A percentile compares a stretch with the other conserved stretches of the same genome.
phyloP scores from a whole-genome alignment of 2,113 vertebrate genomes.

The Spheniscus mendiculus region DNA sequence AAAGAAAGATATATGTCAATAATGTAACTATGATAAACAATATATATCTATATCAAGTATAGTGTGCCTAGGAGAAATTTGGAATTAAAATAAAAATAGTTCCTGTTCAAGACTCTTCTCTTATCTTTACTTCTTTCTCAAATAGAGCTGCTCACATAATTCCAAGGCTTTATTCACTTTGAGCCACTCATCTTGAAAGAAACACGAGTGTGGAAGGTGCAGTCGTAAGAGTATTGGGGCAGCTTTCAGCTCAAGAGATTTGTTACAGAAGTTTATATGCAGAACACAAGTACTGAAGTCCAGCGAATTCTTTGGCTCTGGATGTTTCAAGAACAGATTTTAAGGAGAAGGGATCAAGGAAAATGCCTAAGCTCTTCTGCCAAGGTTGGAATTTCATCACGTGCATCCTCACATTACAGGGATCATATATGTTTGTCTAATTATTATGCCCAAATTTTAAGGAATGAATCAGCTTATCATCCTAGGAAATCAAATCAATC shows the following conservation, averaged over 20 bases:
- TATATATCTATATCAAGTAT: not conserved
- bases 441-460: not conserved
- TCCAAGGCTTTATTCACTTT: not conserved
- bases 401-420: fast-evolving
- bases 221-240: not conserved
- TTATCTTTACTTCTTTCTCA: not conserved
- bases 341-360: not conserved
- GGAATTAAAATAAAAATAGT: not conserved
- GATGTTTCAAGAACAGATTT: not conserved
- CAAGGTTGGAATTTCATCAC: not conserved
- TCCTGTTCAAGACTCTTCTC: not conserved
- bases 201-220: not conserved
- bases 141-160: not conserved
- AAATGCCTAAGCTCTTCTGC: not conserved
- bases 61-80: not conserved
- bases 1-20: not conserved
- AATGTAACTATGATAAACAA: not conserved
- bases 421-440: not conserved
- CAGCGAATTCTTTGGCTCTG: not conserved
- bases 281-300: not conserved
- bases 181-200: not conserved
- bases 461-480: not conserved
- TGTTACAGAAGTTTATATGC: not conserved
- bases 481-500: not conserved
- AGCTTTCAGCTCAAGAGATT: not conserved